Conservation (phyloP, 2,888 invertebrate species). For the Sceliomorpha sp. region DNA sequence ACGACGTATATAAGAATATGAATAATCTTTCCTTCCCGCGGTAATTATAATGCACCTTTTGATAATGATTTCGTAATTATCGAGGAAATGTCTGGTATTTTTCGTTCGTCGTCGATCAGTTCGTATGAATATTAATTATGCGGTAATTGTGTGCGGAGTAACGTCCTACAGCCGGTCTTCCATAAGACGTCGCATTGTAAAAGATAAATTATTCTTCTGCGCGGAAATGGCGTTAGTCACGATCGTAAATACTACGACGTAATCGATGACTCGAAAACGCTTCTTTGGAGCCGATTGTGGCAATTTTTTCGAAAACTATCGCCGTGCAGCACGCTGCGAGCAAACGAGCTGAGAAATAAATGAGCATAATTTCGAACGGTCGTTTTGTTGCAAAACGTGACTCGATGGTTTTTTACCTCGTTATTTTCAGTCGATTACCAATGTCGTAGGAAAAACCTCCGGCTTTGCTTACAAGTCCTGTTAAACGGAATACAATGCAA, state of each 20-base stretch:
- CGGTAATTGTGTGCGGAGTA: neutral
- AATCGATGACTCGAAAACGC: neutral
- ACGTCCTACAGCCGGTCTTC: neutral
- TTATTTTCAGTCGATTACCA: neutral
- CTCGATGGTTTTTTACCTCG: neutral
- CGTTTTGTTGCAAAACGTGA: no score
- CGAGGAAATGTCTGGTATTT: slow-evolving; percentile 1
- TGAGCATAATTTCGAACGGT: neutral
- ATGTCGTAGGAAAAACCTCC: slow-evolving; percentile 1
- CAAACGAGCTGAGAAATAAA: neutral
- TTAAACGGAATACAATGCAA: no score
- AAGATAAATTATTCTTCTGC: slow-evolving; percentile 5
- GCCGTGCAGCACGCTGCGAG: neutral
- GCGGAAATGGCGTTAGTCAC: neutral
- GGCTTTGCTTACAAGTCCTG: no score
- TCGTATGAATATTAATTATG: slow-evolving; percentile 4
- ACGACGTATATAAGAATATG: no score
- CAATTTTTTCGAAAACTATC: neutral
- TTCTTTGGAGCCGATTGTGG: neutral
- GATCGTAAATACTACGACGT: neutral
- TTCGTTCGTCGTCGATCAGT: neutral
- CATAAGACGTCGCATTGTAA: neutral
- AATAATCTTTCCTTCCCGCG: no score
- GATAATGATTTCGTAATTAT: slow-evolving; percentile 2
- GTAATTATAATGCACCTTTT: neutral